phyloP scores from a whole-genome alignment of 2,888 invertebrate genomes.

The Eutolmus rufibarbis region DNA sequence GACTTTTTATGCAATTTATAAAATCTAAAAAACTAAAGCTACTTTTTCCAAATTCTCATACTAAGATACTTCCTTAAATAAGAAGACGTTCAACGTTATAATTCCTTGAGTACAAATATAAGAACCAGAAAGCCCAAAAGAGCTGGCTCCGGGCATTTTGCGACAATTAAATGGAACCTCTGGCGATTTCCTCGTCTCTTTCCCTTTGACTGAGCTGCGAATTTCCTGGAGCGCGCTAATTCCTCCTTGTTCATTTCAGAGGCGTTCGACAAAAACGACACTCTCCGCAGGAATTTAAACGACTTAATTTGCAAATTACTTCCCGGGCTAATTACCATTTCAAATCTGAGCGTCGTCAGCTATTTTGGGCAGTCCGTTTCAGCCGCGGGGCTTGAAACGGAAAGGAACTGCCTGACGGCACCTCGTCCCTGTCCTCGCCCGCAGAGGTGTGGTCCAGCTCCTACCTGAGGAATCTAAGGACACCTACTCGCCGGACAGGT shows the following conservation, averaged over 20 bases:
- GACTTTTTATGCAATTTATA: background rate
- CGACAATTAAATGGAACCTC: background rate
- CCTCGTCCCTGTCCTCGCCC: background rate
- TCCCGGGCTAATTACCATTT: constrained; percentile 29
- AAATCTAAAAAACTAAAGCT: background rate
- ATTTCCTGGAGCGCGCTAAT: background rate
- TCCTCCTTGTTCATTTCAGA: background rate
- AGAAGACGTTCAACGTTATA: background rate
- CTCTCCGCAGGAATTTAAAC: constrained; percentile 22
- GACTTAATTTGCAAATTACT: constrained; percentile 39
- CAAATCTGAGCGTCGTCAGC: constrained; percentile 20
- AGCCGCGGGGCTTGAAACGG: background rate
- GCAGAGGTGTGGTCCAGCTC: background rate
- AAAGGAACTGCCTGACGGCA: background rate
- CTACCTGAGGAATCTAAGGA: constrained; percentile 11
- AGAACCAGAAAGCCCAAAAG: background rate
- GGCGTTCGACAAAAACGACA: background rate
- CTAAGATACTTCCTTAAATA: background rate
- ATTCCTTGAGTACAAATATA: background rate
- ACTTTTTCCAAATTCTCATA: too few relatives aligned
- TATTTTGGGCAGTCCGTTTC: background rate
- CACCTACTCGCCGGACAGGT: background rate
- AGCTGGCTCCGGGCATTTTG: background rate
- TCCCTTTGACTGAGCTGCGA: background rate
- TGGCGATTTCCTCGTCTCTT: background rate